These are phyloP conservation scores for Leptoteleia sp. DNA, from an alignment of 1,140 invertebrate genomes.

Conservation along the genomic window DNA sequence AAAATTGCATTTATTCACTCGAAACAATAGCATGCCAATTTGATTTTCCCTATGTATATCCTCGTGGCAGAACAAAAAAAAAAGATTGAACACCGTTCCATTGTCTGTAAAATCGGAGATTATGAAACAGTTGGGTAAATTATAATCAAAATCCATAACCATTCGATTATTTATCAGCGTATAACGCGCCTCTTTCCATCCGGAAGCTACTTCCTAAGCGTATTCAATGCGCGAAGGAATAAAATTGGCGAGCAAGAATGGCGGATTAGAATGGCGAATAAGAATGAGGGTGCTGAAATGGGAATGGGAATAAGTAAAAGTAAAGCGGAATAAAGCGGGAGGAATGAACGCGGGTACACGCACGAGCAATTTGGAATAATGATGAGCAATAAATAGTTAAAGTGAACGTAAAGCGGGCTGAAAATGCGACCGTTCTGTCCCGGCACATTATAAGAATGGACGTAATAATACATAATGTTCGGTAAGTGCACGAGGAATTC, in stretches of 20 bases:
- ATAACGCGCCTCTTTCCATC: not conserved
- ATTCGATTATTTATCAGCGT: slow-evolving; percentile 14
- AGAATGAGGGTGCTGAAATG: slow-evolving; percentile 20
- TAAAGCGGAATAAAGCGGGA: slow-evolving; percentile 3
- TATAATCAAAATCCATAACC: slow-evolving; percentile 9
- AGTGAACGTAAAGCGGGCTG: not conserved
- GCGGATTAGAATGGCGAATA: too few species aligned
- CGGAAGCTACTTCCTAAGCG: slow-evolving; percentile 1
- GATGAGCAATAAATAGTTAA: slow-evolving; percentile 48
- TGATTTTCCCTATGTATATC: too few species aligned
- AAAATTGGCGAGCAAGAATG: slow-evolving; percentile 4
- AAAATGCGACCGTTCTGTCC: slow-evolving; percentile 16
- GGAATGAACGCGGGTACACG: slow-evolving; percentile 1
- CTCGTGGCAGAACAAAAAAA: too few species aligned
- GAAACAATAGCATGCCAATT: too few species aligned
- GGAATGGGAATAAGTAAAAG: slow-evolving; percentile 48
- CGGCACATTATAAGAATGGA: slow-evolving; percentile 2
- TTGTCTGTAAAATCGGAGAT: slow-evolving; percentile 8
- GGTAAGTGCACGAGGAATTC: slow-evolving; percentile 1
- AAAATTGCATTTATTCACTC: too few species aligned
- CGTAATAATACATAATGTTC: slow-evolving; percentile 4
- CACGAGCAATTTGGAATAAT: slow-evolving; percentile 47
- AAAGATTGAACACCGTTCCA: not conserved
- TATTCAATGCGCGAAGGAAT: slow-evolving; percentile 5
- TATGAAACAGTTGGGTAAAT: slow-evolving; percentile 3